Evolutionary conservation across 2,113 vertebrate species (phyloP), one percentile per base, ranked within the genome.

Genomic region (Columbina picui): DNA sequence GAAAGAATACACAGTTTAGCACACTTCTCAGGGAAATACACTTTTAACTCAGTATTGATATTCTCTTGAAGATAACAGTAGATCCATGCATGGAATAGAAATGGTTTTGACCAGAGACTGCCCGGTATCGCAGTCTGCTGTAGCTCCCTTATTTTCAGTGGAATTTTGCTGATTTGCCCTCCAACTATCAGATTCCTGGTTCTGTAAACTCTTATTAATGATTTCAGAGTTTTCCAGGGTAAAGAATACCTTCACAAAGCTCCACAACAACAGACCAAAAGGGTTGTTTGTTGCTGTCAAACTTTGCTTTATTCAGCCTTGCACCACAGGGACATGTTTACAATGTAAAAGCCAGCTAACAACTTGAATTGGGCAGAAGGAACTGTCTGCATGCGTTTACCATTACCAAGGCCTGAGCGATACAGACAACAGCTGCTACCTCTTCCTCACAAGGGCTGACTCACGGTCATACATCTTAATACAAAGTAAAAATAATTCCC

Each of bases 281-380:
- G 0, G 0, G 9, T n/a, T 57, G n/a, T 16, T 80, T 43, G 50
- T 69, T 13, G 18, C 8, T 23, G 29, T 21, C 19, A 69, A 53
- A 47, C 60, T 49, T 29, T 26, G 41, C 29, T 63, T 78, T 32
- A 34, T 32, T 69, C 65, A 69, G n/a, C 11, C 45, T 38, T 30
- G 68, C n/a, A 53, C 5, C n/a, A 50, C 32, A 61, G 19, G 19
- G n/a, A 52, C 19, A 45, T 0, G 7, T 9, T 36, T 26, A 41
- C 38, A 70, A 53, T 22, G 45, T 4, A 63, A 78, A 73, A 61
- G 53, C 32, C 32, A 73, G 36, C 8, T 16, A n/a, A 12, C 12
- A 74, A 36, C 19, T 18, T 43, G 64, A 64, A 29, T 1, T 47
- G 69, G 11, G 41, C 38, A 55, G 63, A 3, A 71, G 34, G 75